Conservation (phyloP, 2,797 vertebrate species). For the Florisuga fusca region DNA sequence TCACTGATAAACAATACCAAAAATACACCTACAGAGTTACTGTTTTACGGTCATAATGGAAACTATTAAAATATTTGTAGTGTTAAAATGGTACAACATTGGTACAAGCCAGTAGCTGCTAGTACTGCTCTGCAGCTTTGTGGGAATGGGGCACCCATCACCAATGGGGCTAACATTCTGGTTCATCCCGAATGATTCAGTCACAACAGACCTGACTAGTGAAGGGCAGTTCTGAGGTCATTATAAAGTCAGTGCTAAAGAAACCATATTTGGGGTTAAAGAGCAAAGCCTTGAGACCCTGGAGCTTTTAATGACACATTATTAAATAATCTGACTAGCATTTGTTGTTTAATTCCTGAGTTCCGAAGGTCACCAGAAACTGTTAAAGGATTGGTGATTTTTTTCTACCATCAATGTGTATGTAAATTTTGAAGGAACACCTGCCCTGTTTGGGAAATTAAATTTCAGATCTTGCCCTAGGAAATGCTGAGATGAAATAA, state of each 20-base stretch:
- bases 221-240: not conserved
- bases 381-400: not conserved
- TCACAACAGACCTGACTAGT: not conserved
- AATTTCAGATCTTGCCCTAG: not conserved
- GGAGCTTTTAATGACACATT: not conserved
- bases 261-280: not conserved
- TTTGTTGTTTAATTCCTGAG: not conserved
- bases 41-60: not conserved
- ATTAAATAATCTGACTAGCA: not conserved
- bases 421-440: not conserved
- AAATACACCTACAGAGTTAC: not conserved
- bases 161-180: accelerated
- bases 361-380: not conserved
- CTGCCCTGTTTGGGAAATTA: not conserved
- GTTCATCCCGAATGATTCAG: not conserved
- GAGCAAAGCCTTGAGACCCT: not conserved
- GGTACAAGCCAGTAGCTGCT: not conserved
- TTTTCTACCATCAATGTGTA: not conserved
- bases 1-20: not conserved
- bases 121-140: not conserved
- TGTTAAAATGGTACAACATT: not conserved
- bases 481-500: not conserved
- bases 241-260: not conserved
- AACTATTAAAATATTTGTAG: not conserved
- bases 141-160: not conserved